These are phyloP conservation scores for Mallotus villosus DNA, from an alignment of 2,797 vertebrate genomes.

Conservation along the genomic window DNA sequence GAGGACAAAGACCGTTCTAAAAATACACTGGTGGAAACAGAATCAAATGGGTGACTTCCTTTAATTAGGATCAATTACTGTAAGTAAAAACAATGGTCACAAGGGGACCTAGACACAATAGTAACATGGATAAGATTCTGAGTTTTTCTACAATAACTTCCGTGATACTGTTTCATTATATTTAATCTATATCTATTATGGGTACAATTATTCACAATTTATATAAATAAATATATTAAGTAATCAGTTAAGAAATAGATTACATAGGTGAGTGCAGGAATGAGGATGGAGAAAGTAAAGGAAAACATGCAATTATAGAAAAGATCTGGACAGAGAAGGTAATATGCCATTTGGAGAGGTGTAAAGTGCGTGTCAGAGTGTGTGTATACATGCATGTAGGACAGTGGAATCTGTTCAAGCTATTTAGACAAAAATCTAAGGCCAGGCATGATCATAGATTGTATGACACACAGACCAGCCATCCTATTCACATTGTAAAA, in stretches of 20 bases:
- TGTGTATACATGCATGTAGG: constrained; percentile 24
- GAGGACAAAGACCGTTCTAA: constrained; percentile 49
- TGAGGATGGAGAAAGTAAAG: not conserved
- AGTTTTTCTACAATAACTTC: too few species aligned
- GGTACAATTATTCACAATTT: too few species aligned
- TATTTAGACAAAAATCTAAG: constrained; percentile 46
- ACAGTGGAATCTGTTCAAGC: constrained; percentile 32
- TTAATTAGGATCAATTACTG: constrained; percentile 38
- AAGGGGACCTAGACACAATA: constrained; percentile 35
- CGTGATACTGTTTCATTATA: too few species aligned
- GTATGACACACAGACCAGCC: not conserved
- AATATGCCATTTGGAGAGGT: not conserved
- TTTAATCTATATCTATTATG: too few species aligned
- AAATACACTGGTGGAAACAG: constrained; percentile 53
- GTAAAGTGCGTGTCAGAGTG: not conserved
- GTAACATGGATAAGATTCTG: constrained; percentile 6
- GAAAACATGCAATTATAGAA: not conserved
- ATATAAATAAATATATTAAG: too few species aligned
- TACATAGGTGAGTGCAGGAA: not conserved
- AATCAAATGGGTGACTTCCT: constrained; percentile 63
- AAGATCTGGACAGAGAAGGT: too few species aligned
- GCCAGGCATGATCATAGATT: not conserved
- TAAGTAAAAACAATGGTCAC: constrained; percentile 52
- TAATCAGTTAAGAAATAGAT: too few species aligned
- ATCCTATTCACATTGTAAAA: not conserved